Evolutionary conservation across 2,888 invertebrate genomes (phyloP).

Genomic region (Lithophane semibrunnea): DNA sequence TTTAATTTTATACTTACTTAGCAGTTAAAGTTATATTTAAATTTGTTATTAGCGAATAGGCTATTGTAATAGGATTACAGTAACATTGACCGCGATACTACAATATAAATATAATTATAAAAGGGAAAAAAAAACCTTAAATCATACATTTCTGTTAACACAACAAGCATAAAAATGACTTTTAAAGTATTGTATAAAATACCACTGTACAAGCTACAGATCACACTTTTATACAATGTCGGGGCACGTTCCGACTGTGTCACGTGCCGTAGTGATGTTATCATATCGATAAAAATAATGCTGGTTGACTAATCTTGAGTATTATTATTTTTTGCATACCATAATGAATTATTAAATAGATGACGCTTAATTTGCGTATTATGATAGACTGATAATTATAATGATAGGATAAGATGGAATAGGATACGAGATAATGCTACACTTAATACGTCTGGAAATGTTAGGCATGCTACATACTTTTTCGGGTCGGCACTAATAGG

Average conservation of each 20-base stretch:
- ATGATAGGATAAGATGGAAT: background rate
- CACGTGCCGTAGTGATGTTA: slow-evolving; percentile 58
- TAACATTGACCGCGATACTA: no score
- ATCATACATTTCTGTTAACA: slow-evolving; percentile 10
- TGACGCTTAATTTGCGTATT: background rate
- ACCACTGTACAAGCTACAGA: slow-evolving; percentile 16
- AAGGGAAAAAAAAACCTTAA: background rate
- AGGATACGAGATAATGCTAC: background rate
- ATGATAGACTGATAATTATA: background rate
- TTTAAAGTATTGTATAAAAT: slow-evolving; percentile 36
- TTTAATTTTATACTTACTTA: no score
- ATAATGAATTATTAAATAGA: background rate
- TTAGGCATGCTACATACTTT: background rate
- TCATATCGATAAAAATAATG: slow-evolving; percentile 37
- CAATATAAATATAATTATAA: no score
- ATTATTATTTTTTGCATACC: background rate
- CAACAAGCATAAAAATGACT: slow-evolving; percentile 23
- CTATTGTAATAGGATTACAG: no score
- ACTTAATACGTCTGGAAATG: background rate
- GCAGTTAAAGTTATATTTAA: no score
- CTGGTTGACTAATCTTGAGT: background rate
- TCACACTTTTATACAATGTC: slow-evolving; percentile 55
- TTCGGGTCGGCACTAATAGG: background rate
- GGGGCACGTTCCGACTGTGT: slow-evolving; percentile 61
- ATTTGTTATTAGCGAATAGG: no score